These are phyloP conservation scores for Rousettus madagascariensis DNA, from an alignment of 2,797 vertebrate genomes.

Conservation along the genomic window DNA sequence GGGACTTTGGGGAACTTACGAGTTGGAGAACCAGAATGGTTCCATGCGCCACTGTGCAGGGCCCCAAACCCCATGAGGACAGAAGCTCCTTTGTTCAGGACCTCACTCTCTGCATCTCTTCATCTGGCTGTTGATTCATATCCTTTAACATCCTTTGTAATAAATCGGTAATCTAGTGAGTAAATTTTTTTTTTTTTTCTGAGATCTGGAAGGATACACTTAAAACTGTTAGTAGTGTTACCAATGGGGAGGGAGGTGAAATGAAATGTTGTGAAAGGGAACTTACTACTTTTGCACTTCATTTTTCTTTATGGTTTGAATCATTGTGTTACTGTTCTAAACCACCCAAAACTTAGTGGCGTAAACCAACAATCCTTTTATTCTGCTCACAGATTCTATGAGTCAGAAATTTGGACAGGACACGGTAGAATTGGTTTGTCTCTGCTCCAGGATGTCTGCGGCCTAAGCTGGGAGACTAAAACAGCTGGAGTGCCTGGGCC, in stretches of 20 bases:
- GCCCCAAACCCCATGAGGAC: background rate
- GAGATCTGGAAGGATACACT: background rate
- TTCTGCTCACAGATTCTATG: background rate
- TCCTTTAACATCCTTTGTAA: background rate
- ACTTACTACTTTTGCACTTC: background rate
- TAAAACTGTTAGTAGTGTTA: background rate
- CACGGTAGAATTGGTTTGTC: background rate
- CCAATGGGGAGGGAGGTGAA: background rate
- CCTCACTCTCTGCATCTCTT: background rate
- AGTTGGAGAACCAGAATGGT: background rate
- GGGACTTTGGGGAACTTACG: background rate
- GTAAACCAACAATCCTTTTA: background rate
- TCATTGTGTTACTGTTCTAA: background rate
- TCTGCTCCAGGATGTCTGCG: background rate
- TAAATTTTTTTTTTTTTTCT: background rate
- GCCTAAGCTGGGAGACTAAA: background rate
- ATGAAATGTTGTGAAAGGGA: background rate
- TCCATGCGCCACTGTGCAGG: background rate
- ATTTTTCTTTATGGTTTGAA: constrained; percentile 16
- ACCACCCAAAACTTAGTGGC: background rate
- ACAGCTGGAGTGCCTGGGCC: background rate
- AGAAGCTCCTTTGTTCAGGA: background rate
- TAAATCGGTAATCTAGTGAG: background rate
- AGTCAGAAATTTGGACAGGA: background rate
- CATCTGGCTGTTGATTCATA: background rate